Evolutionary conservation across 1,140 invertebrate species (phyloP).

Genomic region (Solen grandis): DNA sequence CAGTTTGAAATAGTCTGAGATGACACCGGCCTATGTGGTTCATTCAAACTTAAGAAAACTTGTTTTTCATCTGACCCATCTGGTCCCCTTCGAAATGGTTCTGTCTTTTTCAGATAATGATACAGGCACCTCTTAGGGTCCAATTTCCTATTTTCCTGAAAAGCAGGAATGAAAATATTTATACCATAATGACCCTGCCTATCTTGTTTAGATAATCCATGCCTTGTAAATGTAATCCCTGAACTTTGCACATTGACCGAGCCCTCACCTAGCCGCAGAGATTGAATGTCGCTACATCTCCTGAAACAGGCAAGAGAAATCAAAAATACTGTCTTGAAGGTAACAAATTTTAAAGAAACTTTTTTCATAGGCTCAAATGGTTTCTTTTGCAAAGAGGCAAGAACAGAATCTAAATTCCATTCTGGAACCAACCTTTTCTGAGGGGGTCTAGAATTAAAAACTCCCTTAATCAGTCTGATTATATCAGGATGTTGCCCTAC

Average conservation of each 20-base stretch:
- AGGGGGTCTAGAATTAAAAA: slow-evolving; percentile 41
- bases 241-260: neutral
- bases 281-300: no score
- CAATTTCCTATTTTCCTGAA: no score
- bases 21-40: neutral
- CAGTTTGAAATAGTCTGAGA: slow-evolving; percentile 15
- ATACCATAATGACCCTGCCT: neutral
- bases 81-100: neutral
- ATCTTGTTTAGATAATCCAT: slow-evolving; percentile 18
- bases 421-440: neutral
- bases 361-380: slow-evolving; percentile 27
- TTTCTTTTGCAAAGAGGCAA: neutral
- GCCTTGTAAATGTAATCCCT: neutral
- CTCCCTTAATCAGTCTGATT: neutral
- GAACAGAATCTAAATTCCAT: slow-evolving; percentile 8
- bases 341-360: neutral
- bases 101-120: neutral
- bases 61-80: no score
- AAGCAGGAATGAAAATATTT: slow-evolving; percentile 9
- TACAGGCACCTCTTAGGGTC: neutral
- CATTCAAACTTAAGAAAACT: slow-evolving; percentile 17
- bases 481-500: slow-evolving; percentile 19
- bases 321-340: slow-evolving; percentile 19
- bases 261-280: neutral
- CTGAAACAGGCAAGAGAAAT: slow-evolving; percentile 19